Evolutionary conservation across 2,888 invertebrate genomes (phyloP).

Genomic region (Phlogophora meticulosa): DNA sequence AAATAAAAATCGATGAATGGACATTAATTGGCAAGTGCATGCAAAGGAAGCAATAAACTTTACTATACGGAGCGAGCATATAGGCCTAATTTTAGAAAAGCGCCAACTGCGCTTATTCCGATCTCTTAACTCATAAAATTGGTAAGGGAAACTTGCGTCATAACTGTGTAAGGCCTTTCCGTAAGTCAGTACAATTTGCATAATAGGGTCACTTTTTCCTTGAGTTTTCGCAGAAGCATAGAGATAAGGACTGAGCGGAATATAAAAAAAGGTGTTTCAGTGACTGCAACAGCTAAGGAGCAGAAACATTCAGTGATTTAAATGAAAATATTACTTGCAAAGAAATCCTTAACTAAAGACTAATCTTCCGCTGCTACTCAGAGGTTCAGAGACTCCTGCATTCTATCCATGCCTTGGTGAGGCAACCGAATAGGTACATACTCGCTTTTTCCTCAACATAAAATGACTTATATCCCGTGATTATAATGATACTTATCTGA

Average conservation of each 20-base stretch:
- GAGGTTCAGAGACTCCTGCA: neutral
- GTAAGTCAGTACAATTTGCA: slow-evolving; percentile 59
- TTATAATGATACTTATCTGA: slow-evolving; percentile 31
- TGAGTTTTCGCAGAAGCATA: slow-evolving; percentile 39
- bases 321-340: neutral
- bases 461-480: slow-evolving; percentile 21
- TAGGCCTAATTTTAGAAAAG: slow-evolving; percentile 72
- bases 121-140: slow-evolving; percentile 63
- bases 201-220: slow-evolving; percentile 55
- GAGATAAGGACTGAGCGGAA: slow-evolving; percentile 36
- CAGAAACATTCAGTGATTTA: neutral
- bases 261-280: slow-evolving; percentile 36
- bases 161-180: slow-evolving; percentile 55
- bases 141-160: slow-evolving; percentile 54
- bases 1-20: slow-evolving; percentile 64
- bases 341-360: neutral
- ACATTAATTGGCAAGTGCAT: slow-evolving; percentile 71
- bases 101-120: slow-evolving; percentile 54
- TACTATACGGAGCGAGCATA: slow-evolving; percentile 64
- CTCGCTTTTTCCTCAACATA: slow-evolving; percentile 30
- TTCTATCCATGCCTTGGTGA: neutral
- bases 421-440: neutral
- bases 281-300: neutral
- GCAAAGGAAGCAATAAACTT: slow-evolving; percentile 74
- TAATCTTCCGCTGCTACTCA: neutral